Base-by-base conservation (phyloP, 2,113 vertebrate species). In the Myotis lucifugus region DNA sequence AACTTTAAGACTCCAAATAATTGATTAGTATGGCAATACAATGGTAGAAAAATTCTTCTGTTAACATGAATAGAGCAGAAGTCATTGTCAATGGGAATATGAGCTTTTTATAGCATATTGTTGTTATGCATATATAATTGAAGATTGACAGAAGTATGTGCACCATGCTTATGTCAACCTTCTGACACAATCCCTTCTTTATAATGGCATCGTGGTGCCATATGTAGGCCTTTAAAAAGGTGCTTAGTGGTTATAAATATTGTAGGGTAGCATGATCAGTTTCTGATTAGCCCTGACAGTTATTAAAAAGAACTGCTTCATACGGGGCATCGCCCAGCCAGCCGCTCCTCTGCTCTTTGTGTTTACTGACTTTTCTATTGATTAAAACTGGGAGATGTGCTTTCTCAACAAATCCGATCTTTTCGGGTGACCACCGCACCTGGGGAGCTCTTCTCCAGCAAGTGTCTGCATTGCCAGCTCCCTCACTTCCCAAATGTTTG, bases 251-350 rank as follows among this genome's bases (percentile, higher is more conserved):
- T 18, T n/a, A 3, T 10, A 8, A 32, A 34, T 77, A 3, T 6
- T 61, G 8, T 59, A 15, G 21, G 3, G 3, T 25, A 6, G 5
- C 2, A 18, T 32, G n/a, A 50, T 37, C 52, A 42, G 19, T 9
- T 32, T 12, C 29, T 29, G 34, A 61, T 37, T 29, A 81, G 12
- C 7, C 4, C 29, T 50, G n/a, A 18, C 4, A 21, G 4, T 9
- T 19, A 9, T 6, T 59, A 42, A 12, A 85, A 76, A 42, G n/a
- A 61, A 0, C 9, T 66, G 4, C 27, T 70, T 88, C 46, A 23
- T n/a, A 5, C 0, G 0, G 37, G 6, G 2, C 18, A 40, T 1
- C 34, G 21, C 5, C 14, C 0, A 72, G 23, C 1, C 4, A 54
- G 10, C 27, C 3, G 0, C 4, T 21, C 54, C 6, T 54, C 5